phyloP scores from a whole-genome alignment of 1,140 invertebrate genomes.

The Pogonomyrmex barbatus region DNA sequence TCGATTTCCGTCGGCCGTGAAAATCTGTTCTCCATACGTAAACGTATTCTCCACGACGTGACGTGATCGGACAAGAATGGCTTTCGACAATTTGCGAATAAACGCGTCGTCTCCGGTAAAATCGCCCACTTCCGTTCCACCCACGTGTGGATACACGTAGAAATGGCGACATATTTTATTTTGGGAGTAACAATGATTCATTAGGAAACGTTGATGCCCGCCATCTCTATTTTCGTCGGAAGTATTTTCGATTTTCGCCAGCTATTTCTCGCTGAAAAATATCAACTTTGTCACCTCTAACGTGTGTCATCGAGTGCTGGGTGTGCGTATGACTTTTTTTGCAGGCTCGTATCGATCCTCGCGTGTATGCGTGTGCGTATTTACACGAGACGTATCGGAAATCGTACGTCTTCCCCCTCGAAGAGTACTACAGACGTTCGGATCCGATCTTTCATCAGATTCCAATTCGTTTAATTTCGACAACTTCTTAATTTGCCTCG shows the following conservation, averaged over 20 bases:
- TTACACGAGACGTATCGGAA: not conserved
- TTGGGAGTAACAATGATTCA: not conserved
- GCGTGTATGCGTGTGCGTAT: not conserved
- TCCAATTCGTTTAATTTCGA: constrained; percentile 1
- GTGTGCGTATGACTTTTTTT: not conserved
- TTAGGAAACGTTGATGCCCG: constrained; percentile 27
- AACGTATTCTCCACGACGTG: not conserved
- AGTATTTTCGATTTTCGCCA: constrained; percentile 31
- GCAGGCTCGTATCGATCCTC: not conserved
- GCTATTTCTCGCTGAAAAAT: constrained; percentile 39
- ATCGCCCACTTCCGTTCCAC: constrained; percentile 34
- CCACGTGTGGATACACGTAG: not conserved
- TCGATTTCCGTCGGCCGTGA: not conserved
- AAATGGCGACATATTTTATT: constrained; percentile 18
- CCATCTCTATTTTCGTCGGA: constrained; percentile 24
- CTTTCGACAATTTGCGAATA: constrained; percentile 12
- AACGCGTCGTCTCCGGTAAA: constrained; percentile 19
- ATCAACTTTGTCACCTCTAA: constrained; percentile 6
- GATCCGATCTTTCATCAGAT: not conserved
- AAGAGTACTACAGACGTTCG: not conserved
- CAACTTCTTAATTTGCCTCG: not conserved
- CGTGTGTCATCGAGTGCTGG: not conserved
- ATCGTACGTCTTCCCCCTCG: constrained; percentile 11
- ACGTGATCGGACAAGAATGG: constrained; percentile 10
- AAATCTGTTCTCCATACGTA: not conserved